Conservation (phyloP, 2,888 invertebrate genomes). For the Gymnosoma rotundatum region DNA sequence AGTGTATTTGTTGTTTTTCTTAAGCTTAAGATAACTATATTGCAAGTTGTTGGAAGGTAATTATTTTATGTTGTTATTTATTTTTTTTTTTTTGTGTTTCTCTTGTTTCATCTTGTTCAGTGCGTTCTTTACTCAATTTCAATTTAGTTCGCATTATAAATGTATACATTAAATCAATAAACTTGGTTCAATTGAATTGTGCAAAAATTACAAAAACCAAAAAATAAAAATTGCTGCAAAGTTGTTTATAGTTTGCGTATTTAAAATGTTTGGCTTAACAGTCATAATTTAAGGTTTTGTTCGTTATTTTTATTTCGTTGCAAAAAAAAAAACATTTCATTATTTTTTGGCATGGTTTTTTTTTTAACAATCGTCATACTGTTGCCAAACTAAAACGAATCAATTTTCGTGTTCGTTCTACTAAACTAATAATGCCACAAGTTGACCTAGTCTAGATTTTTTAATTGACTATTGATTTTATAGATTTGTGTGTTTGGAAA, state of each 20-base stretch:
- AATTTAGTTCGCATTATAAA: conserved; percentile 42
- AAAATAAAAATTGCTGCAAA: conserved; percentile 39
- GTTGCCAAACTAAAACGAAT: conserved; percentile 33
- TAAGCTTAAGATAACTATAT: conserved; percentile 41
- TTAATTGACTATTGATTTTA: not conserved
- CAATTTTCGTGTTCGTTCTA: conserved; percentile 71
- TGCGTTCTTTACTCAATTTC: conserved; percentile 55
- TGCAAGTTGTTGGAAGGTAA: conserved; percentile 62
- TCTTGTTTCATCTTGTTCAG: not conserved
- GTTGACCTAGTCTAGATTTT: conserved; percentile 74
- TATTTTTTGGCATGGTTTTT: conserved; percentile 41
- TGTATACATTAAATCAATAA: conserved; percentile 52
- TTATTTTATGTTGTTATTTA: conserved; percentile 61
- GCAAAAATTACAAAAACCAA: conserved; percentile 14
- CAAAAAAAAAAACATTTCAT: conserved; percentile 11
- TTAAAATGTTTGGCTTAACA: conserved; percentile 52
- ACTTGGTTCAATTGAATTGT: conserved; percentile 41
- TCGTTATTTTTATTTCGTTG: conserved; percentile 5
- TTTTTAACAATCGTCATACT: conserved; percentile 12
- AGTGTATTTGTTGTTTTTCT: conserved; percentile 3
- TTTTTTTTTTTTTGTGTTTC: not conserved
- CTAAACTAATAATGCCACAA: conserved; percentile 76
- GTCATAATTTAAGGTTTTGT: conserved; percentile 62
- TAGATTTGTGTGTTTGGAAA: not conserved
- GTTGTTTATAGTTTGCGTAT: conserved; percentile 30